Conservation (phyloP, 2,797 vertebrate species). For the Morelia viridis region DNA sequence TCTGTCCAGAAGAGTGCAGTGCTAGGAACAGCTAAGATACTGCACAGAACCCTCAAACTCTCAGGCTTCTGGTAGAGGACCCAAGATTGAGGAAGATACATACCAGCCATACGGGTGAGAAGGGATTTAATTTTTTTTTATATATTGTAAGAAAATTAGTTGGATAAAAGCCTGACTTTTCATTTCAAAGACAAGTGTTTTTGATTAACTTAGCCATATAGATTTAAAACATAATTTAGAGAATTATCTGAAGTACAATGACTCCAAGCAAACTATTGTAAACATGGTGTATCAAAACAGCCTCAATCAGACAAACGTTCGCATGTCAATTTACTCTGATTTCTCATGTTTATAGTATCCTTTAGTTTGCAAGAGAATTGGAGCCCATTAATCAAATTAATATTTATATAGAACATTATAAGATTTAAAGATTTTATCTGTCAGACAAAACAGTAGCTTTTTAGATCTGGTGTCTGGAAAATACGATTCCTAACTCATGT, state of each 20-base stretch:
- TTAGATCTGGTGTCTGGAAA: not conserved
- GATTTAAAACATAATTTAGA: conserved; percentile 4
- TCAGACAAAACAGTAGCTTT: not conserved
- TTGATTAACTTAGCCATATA: conserved; percentile 20
- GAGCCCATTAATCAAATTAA: not conserved
- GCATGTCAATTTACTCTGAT: not conserved
- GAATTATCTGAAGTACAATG: not conserved
- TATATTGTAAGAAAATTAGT: not conserved
- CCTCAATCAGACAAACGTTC: not conserved
- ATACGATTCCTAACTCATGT: not conserved
- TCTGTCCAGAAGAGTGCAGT: too few species aligned
- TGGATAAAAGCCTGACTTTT: conserved; percentile 29
- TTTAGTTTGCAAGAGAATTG: not conserved
- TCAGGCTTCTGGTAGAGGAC: too few species aligned
- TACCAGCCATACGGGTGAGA: too few species aligned
- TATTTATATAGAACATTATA: not conserved
- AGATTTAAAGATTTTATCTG: not conserved
- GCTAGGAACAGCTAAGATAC: too few species aligned
- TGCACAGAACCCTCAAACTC: too few species aligned
- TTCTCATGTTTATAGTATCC: not conserved
- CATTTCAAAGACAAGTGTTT: conserved; percentile 13
- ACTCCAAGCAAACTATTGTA: not conserved
- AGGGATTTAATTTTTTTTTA: too few species aligned
- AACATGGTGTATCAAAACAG: not conserved
- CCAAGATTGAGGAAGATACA: too few species aligned